phyloP scores from a whole-genome alignment of 2,888 invertebrate species.

The Tipula lateralis region DNA sequence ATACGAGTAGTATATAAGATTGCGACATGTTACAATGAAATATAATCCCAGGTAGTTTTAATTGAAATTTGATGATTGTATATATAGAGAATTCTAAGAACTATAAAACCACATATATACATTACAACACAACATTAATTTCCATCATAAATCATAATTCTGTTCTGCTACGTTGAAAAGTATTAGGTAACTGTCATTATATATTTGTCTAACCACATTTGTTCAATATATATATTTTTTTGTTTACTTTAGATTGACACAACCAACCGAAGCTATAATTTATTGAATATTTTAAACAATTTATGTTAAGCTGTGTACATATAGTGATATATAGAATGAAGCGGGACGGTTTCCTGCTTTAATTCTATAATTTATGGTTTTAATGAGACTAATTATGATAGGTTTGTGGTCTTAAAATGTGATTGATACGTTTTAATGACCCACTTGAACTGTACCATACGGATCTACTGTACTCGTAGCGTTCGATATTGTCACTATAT shows the following conservation, averaged over 20 bases:
- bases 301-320: neutral
- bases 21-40: neutral
- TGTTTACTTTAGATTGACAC: neutral
- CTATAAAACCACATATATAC: constrained; percentile 1
- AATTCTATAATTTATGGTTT: neutral
- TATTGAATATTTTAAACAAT: neutral
- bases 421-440: too few relatives aligned
- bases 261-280: neutral
- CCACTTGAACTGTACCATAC: too few relatives aligned
- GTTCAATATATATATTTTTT: neutral
- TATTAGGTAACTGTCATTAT: constrained; percentile 24
- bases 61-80: constrained; percentile 9
- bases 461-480: too few relatives aligned
- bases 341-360: neutral
- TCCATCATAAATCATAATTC: constrained; percentile 6
- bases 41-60: constrained; percentile 19
- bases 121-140: constrained; percentile 1
- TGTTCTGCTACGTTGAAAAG: constrained; percentile 11
- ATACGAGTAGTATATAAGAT: too few relatives aligned
- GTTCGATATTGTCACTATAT: too few relatives aligned
- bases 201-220: constrained; percentile 24
- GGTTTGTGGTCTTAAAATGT: too few relatives aligned
- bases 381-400: neutral
- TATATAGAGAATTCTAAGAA: neutral
- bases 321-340: neutral